Evolutionary conservation across 2,888 invertebrate genomes (phyloP).

Genomic region (Bedellia somnulentella): DNA sequence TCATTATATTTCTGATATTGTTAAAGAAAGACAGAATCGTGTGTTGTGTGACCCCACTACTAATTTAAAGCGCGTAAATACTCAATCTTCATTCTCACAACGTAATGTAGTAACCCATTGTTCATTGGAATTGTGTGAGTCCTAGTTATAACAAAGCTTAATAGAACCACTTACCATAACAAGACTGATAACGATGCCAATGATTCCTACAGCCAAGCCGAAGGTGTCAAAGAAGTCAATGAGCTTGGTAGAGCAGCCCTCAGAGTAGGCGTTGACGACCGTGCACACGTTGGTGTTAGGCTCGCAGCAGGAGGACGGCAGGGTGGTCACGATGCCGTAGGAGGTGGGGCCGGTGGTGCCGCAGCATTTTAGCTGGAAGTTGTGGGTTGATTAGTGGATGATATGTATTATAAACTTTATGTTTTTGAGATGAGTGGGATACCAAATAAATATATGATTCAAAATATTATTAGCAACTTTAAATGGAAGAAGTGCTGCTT

Average conservation of each 20-base stretch:
- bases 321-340: slow-evolving; percentile 24
- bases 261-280: slow-evolving; percentile 21
- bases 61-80: no score
- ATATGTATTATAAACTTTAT: background rate
- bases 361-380: slow-evolving; percentile 59
- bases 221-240: slow-evolving; percentile 27
- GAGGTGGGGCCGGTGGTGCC: slow-evolving; percentile 37
- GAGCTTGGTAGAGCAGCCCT: slow-evolving; percentile 48
- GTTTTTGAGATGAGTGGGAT: background rate
- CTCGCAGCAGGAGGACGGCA: slow-evolving; percentile 41
- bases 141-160: no score
- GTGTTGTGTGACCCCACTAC: no score
- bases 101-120: no score
- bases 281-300: slow-evolving; percentile 18
- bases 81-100: no score
- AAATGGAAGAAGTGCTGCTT: background rate
- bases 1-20: no score
- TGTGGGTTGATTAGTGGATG: background rate
- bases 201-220: slow-evolving; percentile 45
- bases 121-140: no score
- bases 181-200: slow-evolving; percentile 61
- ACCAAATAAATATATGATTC: background rate
- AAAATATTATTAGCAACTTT: background rate
- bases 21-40: no score
- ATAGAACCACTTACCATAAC: slow-evolving; percentile 71